phyloP scores from a whole-genome alignment of 2,797 vertebrate genomes.

The Alfaro cultratus region DNA sequence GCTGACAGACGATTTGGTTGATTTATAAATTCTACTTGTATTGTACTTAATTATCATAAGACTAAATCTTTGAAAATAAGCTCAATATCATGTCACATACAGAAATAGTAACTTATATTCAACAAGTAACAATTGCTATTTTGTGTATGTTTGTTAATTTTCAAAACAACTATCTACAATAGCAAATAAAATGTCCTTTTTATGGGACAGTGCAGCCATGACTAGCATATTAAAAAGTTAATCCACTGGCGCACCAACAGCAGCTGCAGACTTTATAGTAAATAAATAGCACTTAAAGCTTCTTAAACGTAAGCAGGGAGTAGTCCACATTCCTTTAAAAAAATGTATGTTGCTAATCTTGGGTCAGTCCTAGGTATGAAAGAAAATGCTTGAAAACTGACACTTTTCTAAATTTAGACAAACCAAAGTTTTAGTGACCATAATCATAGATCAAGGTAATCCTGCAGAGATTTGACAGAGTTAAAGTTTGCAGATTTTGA shows the following conservation, averaged over 20 bases:
- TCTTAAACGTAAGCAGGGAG: background rate
- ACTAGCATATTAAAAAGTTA: background rate
- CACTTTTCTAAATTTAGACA: background rate
- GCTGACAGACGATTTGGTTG: background rate
- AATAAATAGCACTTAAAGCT: background rate
- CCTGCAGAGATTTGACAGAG: background rate
- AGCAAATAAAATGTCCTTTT: background rate
- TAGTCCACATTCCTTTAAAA: background rate
- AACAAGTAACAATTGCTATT: background rate
- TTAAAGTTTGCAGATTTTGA: background rate
- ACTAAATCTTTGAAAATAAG: background rate
- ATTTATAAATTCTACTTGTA: background rate
- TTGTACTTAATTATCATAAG: background rate
- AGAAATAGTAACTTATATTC: background rate
- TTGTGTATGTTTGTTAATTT: background rate
- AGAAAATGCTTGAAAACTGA: background rate
- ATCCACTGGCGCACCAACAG: background rate
- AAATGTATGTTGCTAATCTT: background rate
- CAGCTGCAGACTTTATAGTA: background rate
- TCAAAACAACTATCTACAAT: background rate
- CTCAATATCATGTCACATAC: background rate
- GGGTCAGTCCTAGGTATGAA: background rate
- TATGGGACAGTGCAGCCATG: background rate
- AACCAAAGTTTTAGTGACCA: background rate
- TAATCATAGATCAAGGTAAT: background rate